These are phyloP conservation scores for Drosophila incognita DNA, from an alignment of 2,888 invertebrate species.

Conservation along the genomic window DNA sequence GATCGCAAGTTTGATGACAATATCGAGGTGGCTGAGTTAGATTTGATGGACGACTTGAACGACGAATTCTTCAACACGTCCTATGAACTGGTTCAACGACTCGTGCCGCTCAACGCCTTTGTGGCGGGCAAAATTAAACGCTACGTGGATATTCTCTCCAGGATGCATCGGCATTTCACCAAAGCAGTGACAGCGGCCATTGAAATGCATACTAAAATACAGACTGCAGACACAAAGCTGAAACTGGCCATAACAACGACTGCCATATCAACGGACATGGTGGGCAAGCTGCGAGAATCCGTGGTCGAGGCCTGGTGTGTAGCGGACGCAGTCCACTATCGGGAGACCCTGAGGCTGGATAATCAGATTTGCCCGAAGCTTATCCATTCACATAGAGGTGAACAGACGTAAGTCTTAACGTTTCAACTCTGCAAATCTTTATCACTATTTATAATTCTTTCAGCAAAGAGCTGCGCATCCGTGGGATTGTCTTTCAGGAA, in stretches of 20 bases:
- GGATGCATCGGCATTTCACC: constrained; percentile 72
- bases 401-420: constrained; percentile 1
- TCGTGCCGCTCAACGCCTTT: constrained; percentile 59
- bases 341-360: constrained; percentile 9
- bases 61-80: constrained; percentile 72
- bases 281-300: constrained; percentile 68
- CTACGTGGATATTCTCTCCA: constrained; percentile 72
- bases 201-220: constrained; percentile 57
- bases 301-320: constrained; percentile 60
- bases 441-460: neutral
- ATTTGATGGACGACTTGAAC: constrained; percentile 75
- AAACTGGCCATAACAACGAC: constrained; percentile 76
- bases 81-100: constrained; percentile 61
- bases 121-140: constrained; percentile 75
- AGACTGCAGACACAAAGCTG: constrained; percentile 74
- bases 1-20: constrained; percentile 30
- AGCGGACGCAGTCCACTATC: constrained; percentile 38
- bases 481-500: constrained; percentile 68
- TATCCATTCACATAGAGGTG: neutral
- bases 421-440: neutral
- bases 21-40: constrained; percentile 65
- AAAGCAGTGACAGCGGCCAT: constrained; percentile 56
- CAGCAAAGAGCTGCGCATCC: constrained; percentile 29
- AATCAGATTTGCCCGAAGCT: neutral
- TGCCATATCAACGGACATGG: constrained; percentile 68